Evolutionary conservation across 2,888 invertebrate genomes (phyloP).

Genomic region (Dromius quadrimaculatus): DNA sequence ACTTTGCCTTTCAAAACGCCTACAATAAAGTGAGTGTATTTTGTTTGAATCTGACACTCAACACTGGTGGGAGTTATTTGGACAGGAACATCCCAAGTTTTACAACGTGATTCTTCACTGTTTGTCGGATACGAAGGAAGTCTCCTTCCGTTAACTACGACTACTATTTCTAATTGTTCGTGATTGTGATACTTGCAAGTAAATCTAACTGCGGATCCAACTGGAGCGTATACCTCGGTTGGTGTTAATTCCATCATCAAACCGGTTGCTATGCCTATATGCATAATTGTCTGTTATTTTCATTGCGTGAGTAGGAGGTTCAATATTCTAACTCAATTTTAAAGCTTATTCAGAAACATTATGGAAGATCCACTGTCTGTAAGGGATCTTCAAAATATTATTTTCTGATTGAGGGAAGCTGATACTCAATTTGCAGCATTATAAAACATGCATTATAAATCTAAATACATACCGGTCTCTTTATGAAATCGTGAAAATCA

Average conservation of each 20-base stretch:
- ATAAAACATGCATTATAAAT: background rate
- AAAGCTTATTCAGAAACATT: background rate
- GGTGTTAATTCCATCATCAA: slow-evolving; percentile 69
- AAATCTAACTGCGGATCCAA: slow-evolving; percentile 65
- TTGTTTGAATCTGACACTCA: slow-evolving; percentile 62
- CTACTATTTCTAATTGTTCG: slow-evolving; percentile 64
- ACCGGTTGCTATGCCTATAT: slow-evolving; percentile 31
- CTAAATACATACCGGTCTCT: slow-evolving; percentile 10
- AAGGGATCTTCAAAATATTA: slow-evolving; percentile 5
- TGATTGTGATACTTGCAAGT: slow-evolving; percentile 68
- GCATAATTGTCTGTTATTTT: slow-evolving; percentile 30
- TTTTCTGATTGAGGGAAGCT: too few species aligned
- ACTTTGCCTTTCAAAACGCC: slow-evolving; percentile 63
- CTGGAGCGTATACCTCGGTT: slow-evolving; percentile 63
- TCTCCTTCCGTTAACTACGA: slow-evolving; percentile 60
- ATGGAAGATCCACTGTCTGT: background rate
- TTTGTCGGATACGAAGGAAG: slow-evolving; percentile 30
- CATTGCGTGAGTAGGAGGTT: background rate
- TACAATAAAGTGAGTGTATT: slow-evolving; percentile 56
- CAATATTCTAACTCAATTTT: background rate
- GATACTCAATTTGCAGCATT: background rate
- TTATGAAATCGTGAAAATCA: background rate
- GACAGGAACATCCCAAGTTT: slow-evolving; percentile 62
- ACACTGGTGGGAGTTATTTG: slow-evolving; percentile 58
- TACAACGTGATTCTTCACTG: slow-evolving; percentile 56